Evolutionary conservation across 2,888 invertebrate genomes (phyloP), one percentile per base, ranked within the genome.

Genomic region (Sabatieria punctata): DNA sequence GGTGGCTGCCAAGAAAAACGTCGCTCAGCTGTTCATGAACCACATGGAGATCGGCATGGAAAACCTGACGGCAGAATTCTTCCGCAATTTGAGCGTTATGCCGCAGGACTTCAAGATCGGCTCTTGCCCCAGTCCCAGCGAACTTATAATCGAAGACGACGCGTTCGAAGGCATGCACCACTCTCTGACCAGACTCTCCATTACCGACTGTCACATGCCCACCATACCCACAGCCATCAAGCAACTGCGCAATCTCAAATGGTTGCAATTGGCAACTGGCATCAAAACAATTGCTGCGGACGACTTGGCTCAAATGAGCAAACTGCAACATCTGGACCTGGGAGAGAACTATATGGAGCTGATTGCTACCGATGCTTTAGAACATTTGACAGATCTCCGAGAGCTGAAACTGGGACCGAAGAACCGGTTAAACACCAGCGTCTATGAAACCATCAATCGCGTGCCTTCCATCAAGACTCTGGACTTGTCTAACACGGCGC

Each of bases 341-440:
- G 82, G 84, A 37, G 80, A 84, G 63, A 85, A 86, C 68, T 78
- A 81, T 66, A 79, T 88, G 61, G 78, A 79, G 47, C 71, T 79
- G 57, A 78, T 85, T 59, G 78, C 79, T 57, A 79, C 79, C 52
- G 84, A 85, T 65, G 82, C 84, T 4, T 85, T 85, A 66, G 75
- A 77, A 27, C 80, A 82, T n/a, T 71, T 85, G 49, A 75, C 78
- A n/a, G 75, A 78, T 51, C 71, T 88, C 51, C 77, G 80, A 54
- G 82, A 84, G 58, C 76, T 91, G 41, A 80, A 78, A 15, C 74
- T 89, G 57, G 84, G 85, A 66, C 80, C 80, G 55, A 89, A 89
- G 72, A 81, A 84, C 66, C 80, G 89, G 55, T 77, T 79, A 43
- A 30, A 30, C 30, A 15, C 8, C 8, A 11, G 8, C 8, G 8